Base-by-base conservation (phyloP, 1,140 invertebrate genomes). In the Drosophila nigromelanica region DNA sequence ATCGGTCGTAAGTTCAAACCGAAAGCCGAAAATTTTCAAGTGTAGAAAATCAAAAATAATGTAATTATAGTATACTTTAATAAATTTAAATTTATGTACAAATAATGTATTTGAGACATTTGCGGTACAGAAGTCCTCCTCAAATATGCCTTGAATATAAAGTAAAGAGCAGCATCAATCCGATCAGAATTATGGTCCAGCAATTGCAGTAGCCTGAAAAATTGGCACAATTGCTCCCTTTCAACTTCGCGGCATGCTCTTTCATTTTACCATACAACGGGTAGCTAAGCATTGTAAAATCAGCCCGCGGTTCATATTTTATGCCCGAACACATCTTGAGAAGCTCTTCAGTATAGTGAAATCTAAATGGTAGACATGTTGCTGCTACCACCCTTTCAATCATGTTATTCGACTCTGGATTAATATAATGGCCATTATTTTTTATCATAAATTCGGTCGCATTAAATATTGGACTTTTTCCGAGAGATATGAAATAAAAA, bases 401-500 rank as follows among this genome's bases (percentile, higher is more conserved):
- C 5, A 4, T 5, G 4, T 6, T 27, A n/a, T 14, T 2, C 1
- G 15, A 24, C 7, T 21, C 0, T n/a, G 52, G 11, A 1, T 40
- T 24, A 4, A 24, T 24, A 24, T 24, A 55, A 12, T 1, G 1
- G 4, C 7, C 3, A n/a, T 40, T n/a, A 4, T 3, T 4, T 4
- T 5, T 10, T 3, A 56, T 11, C n/a, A 24, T 3, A 4, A 56
- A 10, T n/a, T 27, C 4, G 12, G 12, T 39, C 18, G 14, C 4
- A 4, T 4, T 0, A 7, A 15, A 7, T 18, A 42, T 6, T 14
- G 3, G 10, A 27, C 37, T 40, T 4, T 1, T 4, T 11, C 52
- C 52, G 18, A 56, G n/a, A 5, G 52, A 40, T n/a, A 56, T 40
- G 8, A 56, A 14, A 30, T 43, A 45, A 4, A 6, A 5, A n/a